phyloP scores from a whole-genome alignment of 2,113 vertebrate genomes.

The Oncorhynchus mykiss region DNA sequence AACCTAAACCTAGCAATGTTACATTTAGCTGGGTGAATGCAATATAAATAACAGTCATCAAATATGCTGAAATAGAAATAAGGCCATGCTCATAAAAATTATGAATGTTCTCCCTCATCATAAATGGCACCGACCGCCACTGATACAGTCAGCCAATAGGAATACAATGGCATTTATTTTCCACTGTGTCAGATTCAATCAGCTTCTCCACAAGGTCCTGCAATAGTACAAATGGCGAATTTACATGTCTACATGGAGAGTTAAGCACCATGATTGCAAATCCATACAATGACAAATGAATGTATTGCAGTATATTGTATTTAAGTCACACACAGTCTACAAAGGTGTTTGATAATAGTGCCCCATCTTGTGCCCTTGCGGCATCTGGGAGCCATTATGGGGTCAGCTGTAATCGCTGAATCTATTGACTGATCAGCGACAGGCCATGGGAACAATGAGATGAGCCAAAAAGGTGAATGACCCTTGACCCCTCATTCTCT shows the following conservation, averaged over 20 bases:
- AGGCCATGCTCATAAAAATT: no score
- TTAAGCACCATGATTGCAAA: neutral
- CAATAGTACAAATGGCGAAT: neutral
- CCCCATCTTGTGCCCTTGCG: constrained; percentile 1
- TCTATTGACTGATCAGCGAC: constrained; percentile 19
- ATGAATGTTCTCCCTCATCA: no score
- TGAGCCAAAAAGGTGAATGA: constrained; percentile 24
- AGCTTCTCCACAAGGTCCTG: neutral
- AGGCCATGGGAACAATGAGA: neutral
- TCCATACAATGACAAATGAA: neutral
- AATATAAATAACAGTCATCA: no score
- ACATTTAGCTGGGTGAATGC: no score
- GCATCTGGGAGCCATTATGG: constrained; percentile 17
- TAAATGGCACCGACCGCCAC: no score
- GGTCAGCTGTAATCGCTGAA: constrained; percentile 8
- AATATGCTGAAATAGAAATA: no score
- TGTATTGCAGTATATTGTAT: neutral
- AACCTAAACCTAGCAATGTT: no score
- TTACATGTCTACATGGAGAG: neutral
- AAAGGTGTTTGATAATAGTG: neutral
- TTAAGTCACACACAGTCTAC: neutral
- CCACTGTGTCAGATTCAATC: neutral
- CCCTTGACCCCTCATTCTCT: constrained; percentile 6
- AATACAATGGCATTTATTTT: neutral
- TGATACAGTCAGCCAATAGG: neutral